phyloP scores from a whole-genome alignment of 2,888 invertebrate species.

The Lottia gigantea region DNA sequence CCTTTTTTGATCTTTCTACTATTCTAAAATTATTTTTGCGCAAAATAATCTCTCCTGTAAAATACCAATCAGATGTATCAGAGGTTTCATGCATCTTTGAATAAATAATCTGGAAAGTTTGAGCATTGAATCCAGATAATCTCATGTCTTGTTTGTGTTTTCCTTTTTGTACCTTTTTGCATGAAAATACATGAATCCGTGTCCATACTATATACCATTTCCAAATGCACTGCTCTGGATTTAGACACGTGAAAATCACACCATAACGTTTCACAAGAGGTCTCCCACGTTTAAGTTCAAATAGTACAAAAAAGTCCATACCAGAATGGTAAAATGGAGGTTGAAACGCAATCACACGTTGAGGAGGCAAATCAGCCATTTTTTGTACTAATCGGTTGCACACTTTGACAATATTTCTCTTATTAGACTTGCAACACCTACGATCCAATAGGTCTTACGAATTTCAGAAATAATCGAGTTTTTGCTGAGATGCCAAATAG shows the following conservation, averaged over 20 bases:
- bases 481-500: conserved; percentile 25
- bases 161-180: conserved; percentile 21
- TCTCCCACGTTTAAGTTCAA: conserved; percentile 30
- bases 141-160: too few relatives aligned
- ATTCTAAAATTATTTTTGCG: too few relatives aligned
- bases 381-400: conserved; percentile 23
- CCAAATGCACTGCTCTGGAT: conserved; percentile 30
- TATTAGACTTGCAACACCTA: conserved; percentile 21
- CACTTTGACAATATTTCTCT: conserved; percentile 22
- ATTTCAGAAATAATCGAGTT: conserved; percentile 24
- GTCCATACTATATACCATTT: conserved; percentile 27
- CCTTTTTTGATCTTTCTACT: too few relatives aligned
- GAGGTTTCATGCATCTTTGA: too few relatives aligned
- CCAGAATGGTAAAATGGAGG: conserved; percentile 29
- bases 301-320: conserved; percentile 39
- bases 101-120: too few relatives aligned
- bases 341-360: conserved; percentile 22
- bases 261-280: conserved; percentile 33
- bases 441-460: conserved; percentile 26
- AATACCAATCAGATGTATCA: too few relatives aligned
- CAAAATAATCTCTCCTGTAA: too few relatives aligned
- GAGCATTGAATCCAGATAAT: too few relatives aligned
- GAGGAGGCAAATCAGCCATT: conserved; percentile 28
- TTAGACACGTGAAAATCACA: conserved; percentile 34
- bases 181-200: conserved; percentile 30